A percentile compares a stretch with the other conserved stretches of the same genome.
These are phyloP conservation scores for Rhamnusium bicolor DNA, from an alignment of 2,888 invertebrate genomes.

Conservation along the genomic window DNA sequence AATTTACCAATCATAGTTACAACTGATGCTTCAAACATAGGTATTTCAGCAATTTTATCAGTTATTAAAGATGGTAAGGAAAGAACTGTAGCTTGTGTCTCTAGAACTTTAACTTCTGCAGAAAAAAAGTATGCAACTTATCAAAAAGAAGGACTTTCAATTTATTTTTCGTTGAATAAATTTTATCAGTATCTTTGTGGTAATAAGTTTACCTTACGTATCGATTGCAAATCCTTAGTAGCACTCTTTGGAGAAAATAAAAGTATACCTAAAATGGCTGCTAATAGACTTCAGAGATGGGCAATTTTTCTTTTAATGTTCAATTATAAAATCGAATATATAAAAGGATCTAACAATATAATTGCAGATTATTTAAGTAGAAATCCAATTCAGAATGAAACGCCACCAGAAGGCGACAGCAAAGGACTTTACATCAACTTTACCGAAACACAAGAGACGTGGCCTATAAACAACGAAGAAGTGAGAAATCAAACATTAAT, in stretches of 20 bases:
- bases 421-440: conserved; percentile 7
- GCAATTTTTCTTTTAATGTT: conserved; percentile 20
- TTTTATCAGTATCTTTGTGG: conserved; percentile 28
- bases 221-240: conserved; percentile 62
- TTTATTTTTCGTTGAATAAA: not conserved
- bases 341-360: too few species aligned
- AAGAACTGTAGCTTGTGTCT: conserved; percentile 23
- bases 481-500: not conserved
- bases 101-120: conserved; percentile 4
- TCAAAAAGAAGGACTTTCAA: not conserved
- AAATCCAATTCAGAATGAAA: not conserved
- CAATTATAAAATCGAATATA: conserved; percentile 20
- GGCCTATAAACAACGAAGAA: conserved; percentile 35
- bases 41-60: conserved; percentile 29
- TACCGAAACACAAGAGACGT: conserved; percentile 1
- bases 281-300: conserved; percentile 34
- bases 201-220: conserved; percentile 46
- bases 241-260: conserved; percentile 48
- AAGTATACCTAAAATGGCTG: conserved; percentile 8
- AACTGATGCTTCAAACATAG: conserved; percentile 24
- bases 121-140: conserved; percentile 17
- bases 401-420: not conserved
- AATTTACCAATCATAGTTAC: conserved; percentile 33
- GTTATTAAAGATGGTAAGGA: conserved; percentile 21
- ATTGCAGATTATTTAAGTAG: too few species aligned